Base-by-base conservation (phyloP, 2,888 invertebrate species). In the Nebria brevicollis region DNA sequence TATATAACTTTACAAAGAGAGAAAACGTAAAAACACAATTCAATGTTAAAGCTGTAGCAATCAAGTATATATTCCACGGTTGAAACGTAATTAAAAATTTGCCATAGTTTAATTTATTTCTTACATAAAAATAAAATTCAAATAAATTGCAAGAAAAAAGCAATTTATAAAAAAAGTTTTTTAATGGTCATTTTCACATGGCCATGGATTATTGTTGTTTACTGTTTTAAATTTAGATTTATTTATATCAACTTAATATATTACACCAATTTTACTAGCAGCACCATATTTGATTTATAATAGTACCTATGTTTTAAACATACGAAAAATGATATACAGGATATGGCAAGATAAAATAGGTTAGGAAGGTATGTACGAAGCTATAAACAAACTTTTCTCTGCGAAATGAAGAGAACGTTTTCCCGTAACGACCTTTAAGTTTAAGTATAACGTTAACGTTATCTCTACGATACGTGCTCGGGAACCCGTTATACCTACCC, bases 381-480 rank as follows among this genome's bases (percentile, higher is more conserved):
- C 77, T 72, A 78, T 78, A 78, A 78, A 78, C 78, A 78, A 78
- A 78, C 10, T 74, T 78, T 78, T 78, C 73, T 66, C 78, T 41
- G 10, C 15, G 54, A 54, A 78, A 78, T 74, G 74, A 74, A 78
- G 73, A 66, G 74, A 66, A 42, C 20, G 73, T 78, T 72, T 78
- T 42, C 41, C 41, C 68, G 54, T 26, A 78, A 78, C 74, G 78
- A 78, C 78, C 78, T 78, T 77, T 78, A 77, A 78, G 72, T 78
- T 66, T 42, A 74, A 72, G 72, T 72, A 72, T 78, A 78, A 73
- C 78, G 78, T 78, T 73, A 78, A 73, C 73, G 66, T 66, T 66
- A 78, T 78, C 78, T 78, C 73, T 74, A 78, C 78, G 78, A 78
- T 74, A 78, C 78, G 78, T 77, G 77, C 34, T 34, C 73, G 64